Evolutionary conservation across 2,797 vertebrate species (phyloP).

Genomic region (Propithecus deckenii): DNA sequence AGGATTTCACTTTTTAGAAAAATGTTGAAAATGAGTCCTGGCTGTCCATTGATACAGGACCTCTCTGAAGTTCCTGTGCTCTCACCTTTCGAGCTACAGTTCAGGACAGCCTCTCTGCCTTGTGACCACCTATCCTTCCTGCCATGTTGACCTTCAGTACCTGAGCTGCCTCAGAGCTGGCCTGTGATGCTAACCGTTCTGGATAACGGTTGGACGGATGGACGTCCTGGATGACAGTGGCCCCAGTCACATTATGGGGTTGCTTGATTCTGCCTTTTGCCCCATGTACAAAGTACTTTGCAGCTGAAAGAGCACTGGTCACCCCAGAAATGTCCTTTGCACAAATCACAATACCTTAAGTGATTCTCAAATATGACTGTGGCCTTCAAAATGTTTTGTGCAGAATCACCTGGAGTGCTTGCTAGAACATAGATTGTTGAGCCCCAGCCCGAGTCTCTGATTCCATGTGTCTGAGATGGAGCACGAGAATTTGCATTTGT

Average conservation of each 20-base stretch:
- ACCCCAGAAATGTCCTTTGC: background rate
- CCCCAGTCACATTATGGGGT: background rate
- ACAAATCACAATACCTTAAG: background rate
- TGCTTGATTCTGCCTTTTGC: background rate
- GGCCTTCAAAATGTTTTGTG: background rate
- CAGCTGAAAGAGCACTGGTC: background rate
- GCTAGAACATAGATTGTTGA: background rate
- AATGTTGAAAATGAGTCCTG: background rate
- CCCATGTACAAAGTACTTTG: background rate
- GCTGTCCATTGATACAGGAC: background rate
- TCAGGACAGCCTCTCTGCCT: background rate
- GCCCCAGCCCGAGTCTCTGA: background rate
- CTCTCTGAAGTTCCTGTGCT: background rate
- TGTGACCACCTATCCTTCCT: background rate
- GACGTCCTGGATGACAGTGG: background rate
- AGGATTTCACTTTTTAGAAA: background rate
- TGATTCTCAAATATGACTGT: background rate
- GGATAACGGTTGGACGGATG: background rate
- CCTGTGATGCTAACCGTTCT: background rate
- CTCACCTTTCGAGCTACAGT: background rate
- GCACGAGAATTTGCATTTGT: background rate
- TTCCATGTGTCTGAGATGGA: background rate
- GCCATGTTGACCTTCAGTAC: background rate
- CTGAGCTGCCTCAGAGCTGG: background rate
- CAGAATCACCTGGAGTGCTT: background rate